phyloP scores from a whole-genome alignment of 2,113 vertebrate species.

The Columba livia region DNA sequence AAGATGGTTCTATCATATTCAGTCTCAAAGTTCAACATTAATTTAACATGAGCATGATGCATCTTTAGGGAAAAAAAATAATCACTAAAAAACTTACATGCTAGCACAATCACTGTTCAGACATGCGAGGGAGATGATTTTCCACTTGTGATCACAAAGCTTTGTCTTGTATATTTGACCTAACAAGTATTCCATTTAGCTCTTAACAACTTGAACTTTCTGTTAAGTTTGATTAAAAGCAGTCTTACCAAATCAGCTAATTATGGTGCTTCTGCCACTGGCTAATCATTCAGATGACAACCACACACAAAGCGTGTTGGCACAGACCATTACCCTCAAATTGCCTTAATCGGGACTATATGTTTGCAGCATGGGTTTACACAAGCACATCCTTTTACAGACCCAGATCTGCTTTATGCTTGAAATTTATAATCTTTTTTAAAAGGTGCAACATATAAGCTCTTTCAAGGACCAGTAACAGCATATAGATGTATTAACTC shows the following conservation, averaged over 20 bases:
- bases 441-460: neutral
- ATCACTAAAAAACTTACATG: neutral
- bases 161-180: neutral
- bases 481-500: neutral
- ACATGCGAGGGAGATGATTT: neutral
- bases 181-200: neutral
- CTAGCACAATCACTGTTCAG: neutral
- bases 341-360: neutral
- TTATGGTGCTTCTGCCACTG: neutral
- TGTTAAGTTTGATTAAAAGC: constrained; percentile 7
- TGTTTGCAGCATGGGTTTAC: neutral
- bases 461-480: neutral
- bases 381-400: neutral
- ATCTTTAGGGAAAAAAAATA: neutral
- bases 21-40: neutral
- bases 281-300: neutral
- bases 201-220: neutral
- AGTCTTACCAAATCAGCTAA: neutral
- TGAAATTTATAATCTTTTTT: neutral
- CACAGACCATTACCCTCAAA: neutral
- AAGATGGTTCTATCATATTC: rapidly evolving
- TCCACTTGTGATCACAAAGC: neutral
- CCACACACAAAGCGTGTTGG: neutral
- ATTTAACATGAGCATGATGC: neutral
- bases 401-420: neutral